Evolutionary conservation across 2,888 invertebrate species (phyloP), one percentile per base, ranked within the genome.

Genomic region (Chrysolina oricalcia): DNA sequence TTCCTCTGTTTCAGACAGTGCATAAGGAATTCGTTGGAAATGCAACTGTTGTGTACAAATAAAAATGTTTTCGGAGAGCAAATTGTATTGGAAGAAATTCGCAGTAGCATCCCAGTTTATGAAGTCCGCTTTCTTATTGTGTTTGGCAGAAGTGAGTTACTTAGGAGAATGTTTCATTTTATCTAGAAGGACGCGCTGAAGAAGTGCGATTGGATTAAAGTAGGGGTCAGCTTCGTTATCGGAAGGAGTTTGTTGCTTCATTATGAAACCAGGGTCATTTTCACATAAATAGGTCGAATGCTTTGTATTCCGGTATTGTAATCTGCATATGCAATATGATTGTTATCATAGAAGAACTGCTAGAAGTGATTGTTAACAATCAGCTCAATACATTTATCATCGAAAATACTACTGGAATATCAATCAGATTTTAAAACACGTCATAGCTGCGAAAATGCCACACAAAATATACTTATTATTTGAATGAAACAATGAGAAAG

Each of bases 31-130:
- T 70, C 62, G 73, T 21, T 48, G 67, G 46, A 67, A 68, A 70
- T 70, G 21, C 62, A 46, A 72, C 59, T 35, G 70, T 67, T 73
- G 76, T 70, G 76, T 76, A 70, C 70, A 76, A 74, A 76, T 74
- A 66, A 74, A 76, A 70, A 43, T 74, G 62, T 73, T 70, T 66
- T 71, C 41, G 48, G 65, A 48, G 50, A 19, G 50, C 50, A 65
- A 65, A 23, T 35, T 50, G 68, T 67, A 46, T 27, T 67, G 13
- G 35, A 50, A 17, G n/a, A 21, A 46, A 21, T 48, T 23, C 19
- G 21, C 43, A 13, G 19, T 11, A 19, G 19, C 21, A 17, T 53
- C 11, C 53, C 11, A 53, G 53, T 53, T 53, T n/a, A 53, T 53
- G 53, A 17, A 53, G 53, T 23, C 53, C 53, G 53, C 53, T 53